Percentiles rank a stretch among this genome's conserved stretches.
Conservation (phyloP, 2,797 vertebrate species). For the Rhadinocentrus ornatus region DNA sequence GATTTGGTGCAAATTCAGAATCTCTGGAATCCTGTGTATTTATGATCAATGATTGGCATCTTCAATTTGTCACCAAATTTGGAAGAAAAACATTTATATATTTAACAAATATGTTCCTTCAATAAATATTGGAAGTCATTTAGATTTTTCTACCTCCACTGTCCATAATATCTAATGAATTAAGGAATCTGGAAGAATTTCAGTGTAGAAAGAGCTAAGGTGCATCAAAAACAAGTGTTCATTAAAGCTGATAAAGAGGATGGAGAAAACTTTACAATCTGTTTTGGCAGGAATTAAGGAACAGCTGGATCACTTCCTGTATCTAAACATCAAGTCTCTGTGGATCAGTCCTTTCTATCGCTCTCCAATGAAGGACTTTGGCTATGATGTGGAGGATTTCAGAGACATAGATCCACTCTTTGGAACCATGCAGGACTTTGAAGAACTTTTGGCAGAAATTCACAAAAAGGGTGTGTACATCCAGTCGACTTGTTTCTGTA, state of each 20-base stretch:
- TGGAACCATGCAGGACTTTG: constrained; percentile 95
- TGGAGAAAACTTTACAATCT: background rate
- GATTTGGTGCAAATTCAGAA: background rate
- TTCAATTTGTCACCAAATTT: background rate
- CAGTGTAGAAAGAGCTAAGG: background rate
- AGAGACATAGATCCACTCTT: constrained; percentile 89
- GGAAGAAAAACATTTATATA: background rate
- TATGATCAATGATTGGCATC: background rate
- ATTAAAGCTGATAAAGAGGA: too few relatives aligned
- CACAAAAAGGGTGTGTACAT: constrained; percentile 88
- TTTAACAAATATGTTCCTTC: background rate
- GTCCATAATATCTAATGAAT: too few relatives aligned
- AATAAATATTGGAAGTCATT: too few relatives aligned
- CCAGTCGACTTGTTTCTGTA: background rate
- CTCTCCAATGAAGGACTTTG: constrained; percentile 91
- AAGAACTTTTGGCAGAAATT: constrained; percentile 88
- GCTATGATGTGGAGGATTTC: constrained; percentile 93
- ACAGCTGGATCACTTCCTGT: constrained; percentile 88
- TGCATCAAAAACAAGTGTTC: background rate
- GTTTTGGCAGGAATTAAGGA: constrained; percentile 86
- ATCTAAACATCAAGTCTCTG: constrained; percentile 90
- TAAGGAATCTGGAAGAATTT: too few relatives aligned
- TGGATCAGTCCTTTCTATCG: constrained; percentile 95
- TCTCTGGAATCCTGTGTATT: background rate
- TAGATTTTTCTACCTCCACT: too few relatives aligned